phyloP scores from a whole-genome alignment of 2,888 invertebrate species.

The Norana najaformis region DNA sequence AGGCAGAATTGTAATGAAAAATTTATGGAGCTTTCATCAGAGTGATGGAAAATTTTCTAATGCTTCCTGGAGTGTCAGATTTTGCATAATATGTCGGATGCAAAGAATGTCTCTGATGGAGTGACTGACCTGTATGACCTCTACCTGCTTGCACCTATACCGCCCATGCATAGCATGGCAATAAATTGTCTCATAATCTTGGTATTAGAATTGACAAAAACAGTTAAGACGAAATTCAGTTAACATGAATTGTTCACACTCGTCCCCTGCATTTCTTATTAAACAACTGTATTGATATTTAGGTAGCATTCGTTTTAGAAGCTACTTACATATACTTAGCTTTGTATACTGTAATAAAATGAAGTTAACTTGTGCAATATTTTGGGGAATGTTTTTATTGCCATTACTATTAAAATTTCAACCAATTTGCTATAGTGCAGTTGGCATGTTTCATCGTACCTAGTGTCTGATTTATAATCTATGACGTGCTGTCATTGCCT shows the following conservation, averaged over 20 bases:
- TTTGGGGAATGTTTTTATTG: neutral
- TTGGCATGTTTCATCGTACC: neutral
- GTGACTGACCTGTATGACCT: neutral
- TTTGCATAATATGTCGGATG: neutral
- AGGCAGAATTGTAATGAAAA: neutral
- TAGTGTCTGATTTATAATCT: neutral
- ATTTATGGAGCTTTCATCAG: too few species aligned
- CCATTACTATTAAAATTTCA: neutral
- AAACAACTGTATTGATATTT: too few species aligned
- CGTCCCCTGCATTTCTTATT: too few species aligned
- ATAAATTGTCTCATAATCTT: neutral
- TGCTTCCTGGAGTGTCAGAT: neutral
- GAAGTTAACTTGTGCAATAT: too few species aligned
- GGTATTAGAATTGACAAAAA: too few species aligned
- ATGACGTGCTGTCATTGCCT: neutral
- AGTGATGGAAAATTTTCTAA: neutral
- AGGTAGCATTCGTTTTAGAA: neutral
- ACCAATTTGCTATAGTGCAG: neutral
- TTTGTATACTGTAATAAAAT: neutral
- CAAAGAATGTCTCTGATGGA: neutral
- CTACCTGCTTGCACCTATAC: neutral
- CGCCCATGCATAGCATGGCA: neutral
- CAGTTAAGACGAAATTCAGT: too few species aligned
- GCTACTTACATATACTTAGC: neutral
- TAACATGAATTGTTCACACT: too few species aligned